These are phyloP conservation scores for Gastracanthus pulcherrimus DNA, from an alignment of 2,888 invertebrate genomes.

Conservation along the genomic window DNA sequence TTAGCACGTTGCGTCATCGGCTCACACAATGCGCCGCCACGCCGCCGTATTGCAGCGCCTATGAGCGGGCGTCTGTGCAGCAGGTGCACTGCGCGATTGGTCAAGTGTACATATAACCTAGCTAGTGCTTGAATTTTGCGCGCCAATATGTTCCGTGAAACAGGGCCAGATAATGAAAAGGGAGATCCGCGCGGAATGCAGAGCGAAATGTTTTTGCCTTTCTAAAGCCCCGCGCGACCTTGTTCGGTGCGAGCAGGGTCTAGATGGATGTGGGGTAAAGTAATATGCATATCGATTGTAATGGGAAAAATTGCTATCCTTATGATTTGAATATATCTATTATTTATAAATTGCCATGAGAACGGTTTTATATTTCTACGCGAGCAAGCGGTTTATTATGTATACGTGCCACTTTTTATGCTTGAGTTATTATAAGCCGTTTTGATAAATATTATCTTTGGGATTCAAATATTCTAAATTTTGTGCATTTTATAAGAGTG, in stretches of 20 bases:
- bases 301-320: not conserved
- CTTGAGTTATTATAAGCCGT: not conserved
- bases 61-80: not conserved
- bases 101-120: no score
- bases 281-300: conserved; percentile 11
- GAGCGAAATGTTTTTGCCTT: not conserved
- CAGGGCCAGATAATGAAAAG: no score
- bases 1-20: not conserved
- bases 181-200: not conserved
- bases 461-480: not conserved
- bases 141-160: no score
- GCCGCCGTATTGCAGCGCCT: not conserved
- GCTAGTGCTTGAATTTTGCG: no score
- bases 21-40: not conserved
- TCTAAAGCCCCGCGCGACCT: conserved; percentile 10
- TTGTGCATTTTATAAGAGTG: no score
- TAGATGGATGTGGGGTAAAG: not conserved
- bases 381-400: not conserved
- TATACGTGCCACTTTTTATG: not conserved
- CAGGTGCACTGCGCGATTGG: not conserved
- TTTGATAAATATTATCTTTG: not conserved
- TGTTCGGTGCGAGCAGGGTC: no score
- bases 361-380: not conserved
- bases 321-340: conserved; percentile 34
- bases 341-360: conserved; percentile 40